phyloP scores from a whole-genome alignment of 2,797 vertebrate genomes.

The Yasuhikotakia modesta region DNA sequence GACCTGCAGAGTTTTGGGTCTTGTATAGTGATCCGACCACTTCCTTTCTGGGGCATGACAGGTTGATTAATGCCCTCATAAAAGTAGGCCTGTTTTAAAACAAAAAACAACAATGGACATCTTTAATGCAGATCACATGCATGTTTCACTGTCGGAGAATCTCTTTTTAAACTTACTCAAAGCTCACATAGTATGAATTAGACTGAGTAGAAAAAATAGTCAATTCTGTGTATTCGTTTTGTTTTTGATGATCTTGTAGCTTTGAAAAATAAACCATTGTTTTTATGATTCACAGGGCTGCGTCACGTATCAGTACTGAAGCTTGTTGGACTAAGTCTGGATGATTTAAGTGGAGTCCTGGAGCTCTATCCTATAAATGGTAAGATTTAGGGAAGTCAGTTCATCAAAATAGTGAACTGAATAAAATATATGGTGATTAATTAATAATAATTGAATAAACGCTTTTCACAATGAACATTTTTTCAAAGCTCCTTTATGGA shows the following conservation, averaged over 20 bases:
- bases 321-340: constrained; percentile 78
- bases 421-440: too few relatives aligned
- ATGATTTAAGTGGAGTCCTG: constrained; percentile 79
- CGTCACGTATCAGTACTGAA: constrained; percentile 86
- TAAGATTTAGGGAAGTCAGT: constrained; percentile 62
- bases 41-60: constrained; percentile 38
- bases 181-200: neutral
- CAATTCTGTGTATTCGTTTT: neutral
- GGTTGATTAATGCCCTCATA: constrained; percentile 38
- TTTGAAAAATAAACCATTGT: neutral
- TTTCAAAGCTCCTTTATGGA: too few relatives aligned
- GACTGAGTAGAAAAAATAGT: neutral
- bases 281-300: constrained; percentile 71
- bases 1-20: constrained; percentile 23
- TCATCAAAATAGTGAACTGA: neutral
- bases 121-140: constrained; percentile 33
- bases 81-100: constrained; percentile 28
- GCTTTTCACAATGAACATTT: too few relatives aligned
- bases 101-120: constrained; percentile 19
- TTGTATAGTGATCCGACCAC: constrained; percentile 33
- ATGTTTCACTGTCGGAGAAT: constrained; percentile 3
- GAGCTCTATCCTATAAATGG: constrained; percentile 88
- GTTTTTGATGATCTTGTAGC: neutral
- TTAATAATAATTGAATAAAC: too few relatives aligned
- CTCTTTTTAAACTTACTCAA: neutral